Evolutionary conservation across 2,113 vertebrate genomes (phyloP).

Genomic region (Phycodurus eques): DNA sequence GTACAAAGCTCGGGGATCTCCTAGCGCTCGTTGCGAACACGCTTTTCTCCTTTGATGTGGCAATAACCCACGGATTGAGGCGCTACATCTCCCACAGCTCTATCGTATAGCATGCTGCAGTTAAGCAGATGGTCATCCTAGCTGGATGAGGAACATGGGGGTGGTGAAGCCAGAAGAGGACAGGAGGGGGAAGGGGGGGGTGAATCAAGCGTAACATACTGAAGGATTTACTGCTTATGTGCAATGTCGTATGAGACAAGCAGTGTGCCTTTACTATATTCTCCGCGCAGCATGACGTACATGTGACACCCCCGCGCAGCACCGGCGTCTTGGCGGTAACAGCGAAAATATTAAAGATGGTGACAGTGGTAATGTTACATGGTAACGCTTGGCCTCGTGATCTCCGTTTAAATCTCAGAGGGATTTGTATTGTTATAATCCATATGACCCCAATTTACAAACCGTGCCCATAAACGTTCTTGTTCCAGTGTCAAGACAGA

Average conservation of each 20-base stretch:
- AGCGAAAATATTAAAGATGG: conserved; percentile 3
- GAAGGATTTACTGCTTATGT: conserved; percentile 32
- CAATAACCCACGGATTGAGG: background rate
- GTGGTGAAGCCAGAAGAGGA: conserved; percentile 14
- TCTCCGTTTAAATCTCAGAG: background rate
- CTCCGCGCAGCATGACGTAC: conserved; percentile 4
- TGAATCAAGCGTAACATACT: conserved; percentile 8
- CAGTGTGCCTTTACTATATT: conserved; percentile 7
- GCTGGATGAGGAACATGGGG: conserved; percentile 24
- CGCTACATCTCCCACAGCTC: conserved; percentile 18
- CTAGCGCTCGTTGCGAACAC: conserved; percentile 9
- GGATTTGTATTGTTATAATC: conserved; percentile 12
- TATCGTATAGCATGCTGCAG: conserved; percentile 20
- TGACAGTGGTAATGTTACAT: conserved; percentile 12
- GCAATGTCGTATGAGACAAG: conserved; percentile 29
- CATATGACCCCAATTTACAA: conserved; percentile 12
- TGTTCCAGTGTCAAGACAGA: conserved; percentile 11
- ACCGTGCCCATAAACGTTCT: background rate
- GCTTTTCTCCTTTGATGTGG: background rate
- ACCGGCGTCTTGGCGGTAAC: background rate
- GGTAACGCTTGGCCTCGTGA: conserved; percentile 28
- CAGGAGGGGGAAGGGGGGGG: conserved; percentile 24
- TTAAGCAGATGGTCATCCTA: conserved; percentile 45
- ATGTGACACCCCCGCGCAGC: background rate
- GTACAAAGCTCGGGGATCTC: conserved; percentile 34